These are phyloP conservation scores for Scophthalmus maximus DNA, from an alignment of 2,113 vertebrate species.

Conservation along the genomic window DNA sequence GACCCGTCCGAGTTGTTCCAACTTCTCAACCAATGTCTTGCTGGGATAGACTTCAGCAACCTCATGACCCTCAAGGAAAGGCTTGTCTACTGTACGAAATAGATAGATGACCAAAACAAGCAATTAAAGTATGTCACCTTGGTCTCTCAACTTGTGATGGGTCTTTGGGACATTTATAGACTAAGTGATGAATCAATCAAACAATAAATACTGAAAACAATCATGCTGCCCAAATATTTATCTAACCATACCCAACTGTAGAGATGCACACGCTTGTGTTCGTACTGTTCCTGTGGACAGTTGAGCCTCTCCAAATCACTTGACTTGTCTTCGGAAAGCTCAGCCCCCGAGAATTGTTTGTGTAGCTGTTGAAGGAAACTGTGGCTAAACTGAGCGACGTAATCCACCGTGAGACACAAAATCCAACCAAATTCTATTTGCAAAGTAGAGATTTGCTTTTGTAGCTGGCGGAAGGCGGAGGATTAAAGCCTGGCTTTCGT, in stretches of 20 bases:
- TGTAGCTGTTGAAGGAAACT: conserved; percentile 26
- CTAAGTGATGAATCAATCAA: neutral
- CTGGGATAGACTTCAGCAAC: no score
- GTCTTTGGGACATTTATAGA: neutral
- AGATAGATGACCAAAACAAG: neutral
- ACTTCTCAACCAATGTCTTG: neutral
- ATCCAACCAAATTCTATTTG: conserved; percentile 12
- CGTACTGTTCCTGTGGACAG: no score
- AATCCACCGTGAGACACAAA: neutral
- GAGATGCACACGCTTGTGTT: no score
- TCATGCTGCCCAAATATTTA: neutral
- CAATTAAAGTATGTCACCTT: neutral
- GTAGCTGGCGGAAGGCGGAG: neutral
- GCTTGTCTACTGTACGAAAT: neutral
- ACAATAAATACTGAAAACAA: neutral
- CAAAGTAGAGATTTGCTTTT: conserved; percentile 26
- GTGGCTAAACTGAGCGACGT: conserved; percentile 21
- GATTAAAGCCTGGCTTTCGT: neutral
- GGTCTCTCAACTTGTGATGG: neutral
- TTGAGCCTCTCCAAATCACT: no score
- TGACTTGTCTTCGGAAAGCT: no score
- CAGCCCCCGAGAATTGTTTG: conserved; percentile 28
- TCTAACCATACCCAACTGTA: no score
- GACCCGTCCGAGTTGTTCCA: neutral
- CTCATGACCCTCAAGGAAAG: neutral